Evolutionary conservation across 2,888 invertebrate genomes (phyloP).

Genomic region (Troides aeacus): DNA sequence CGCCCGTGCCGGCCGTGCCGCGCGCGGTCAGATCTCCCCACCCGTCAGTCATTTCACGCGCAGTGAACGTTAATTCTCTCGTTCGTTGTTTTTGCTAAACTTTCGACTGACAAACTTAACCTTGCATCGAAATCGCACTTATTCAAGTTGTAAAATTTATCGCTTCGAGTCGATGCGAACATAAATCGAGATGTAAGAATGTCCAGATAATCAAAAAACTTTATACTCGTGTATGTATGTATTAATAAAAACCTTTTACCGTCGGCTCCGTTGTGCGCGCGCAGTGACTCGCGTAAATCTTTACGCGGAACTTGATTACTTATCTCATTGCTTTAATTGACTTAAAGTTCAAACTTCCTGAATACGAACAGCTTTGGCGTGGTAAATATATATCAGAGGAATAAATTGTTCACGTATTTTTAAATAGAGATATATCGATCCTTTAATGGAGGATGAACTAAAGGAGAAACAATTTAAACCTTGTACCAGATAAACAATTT

Average conservation of each 20-base stretch:
- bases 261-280: slow-evolving; percentile 49
- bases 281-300: slow-evolving; percentile 51
- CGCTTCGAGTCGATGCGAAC: slow-evolving; percentile 47
- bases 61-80: slow-evolving; percentile 52
- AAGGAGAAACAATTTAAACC: no score
- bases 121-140: slow-evolving; percentile 55
- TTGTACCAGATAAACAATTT: no score
- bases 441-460: no score
- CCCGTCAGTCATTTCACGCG: slow-evolving; percentile 73
- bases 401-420: no score
- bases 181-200: slow-evolving; percentile 49
- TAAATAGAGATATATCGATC: no score
- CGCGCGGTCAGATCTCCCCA: slow-evolving; percentile 69
- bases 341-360: slow-evolving; percentile 16
- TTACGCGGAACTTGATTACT: slow-evolving; percentile 48
- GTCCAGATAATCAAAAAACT: slow-evolving; percentile 58
- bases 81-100: slow-evolving; percentile 51
- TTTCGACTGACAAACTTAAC: slow-evolving; percentile 54
- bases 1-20: slow-evolving; percentile 48
- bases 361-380: neutral
- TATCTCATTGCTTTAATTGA: slow-evolving; percentile 30
- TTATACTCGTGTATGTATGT: slow-evolving; percentile 45
- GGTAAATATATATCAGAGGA: no score
- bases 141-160: slow-evolving; percentile 57
- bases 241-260: slow-evolving; percentile 59